phyloP scores from a whole-genome alignment of 1,140 invertebrate species.

The Melitaea cinxia region DNA sequence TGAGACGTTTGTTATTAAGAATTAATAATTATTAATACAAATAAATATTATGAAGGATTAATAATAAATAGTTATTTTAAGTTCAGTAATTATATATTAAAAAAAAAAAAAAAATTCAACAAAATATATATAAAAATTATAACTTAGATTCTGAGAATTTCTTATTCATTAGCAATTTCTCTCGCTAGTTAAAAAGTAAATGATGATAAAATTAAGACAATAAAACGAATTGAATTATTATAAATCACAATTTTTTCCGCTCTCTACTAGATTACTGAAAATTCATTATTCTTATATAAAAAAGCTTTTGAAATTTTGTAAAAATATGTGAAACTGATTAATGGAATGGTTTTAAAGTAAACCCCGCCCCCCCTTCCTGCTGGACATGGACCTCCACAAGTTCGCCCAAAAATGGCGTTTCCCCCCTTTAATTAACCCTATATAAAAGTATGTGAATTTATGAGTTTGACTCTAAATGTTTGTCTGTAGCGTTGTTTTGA shows the following conservation, averaged over 20 bases:
- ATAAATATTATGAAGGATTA: no score
- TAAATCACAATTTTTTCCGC: neutral
- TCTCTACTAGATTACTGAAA: neutral
- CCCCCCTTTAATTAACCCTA: no score
- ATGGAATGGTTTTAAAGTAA: neutral
- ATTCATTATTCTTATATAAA: conserved; percentile 6
- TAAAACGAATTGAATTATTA: conserved; percentile 22
- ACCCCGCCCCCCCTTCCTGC: no score
- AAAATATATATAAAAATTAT: neutral
- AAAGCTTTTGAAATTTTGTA: conserved; percentile 13
- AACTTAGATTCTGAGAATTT: neutral
- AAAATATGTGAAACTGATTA: neutral
- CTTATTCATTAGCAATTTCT: neutral
- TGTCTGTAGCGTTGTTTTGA: no score
- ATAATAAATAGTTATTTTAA: no score
- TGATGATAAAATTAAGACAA: conserved; percentile 20
- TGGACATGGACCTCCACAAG: no score
- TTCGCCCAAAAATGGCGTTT: no score
- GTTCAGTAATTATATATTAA: neutral
- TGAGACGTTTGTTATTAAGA: neutral
- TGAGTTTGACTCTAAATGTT: no score
- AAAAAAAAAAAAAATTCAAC: neutral
- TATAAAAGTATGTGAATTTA: no score
- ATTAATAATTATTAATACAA: no score
- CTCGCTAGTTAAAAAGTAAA: neutral